These are phyloP conservation scores for Tetrax tetrax DNA, from an alignment of 2,113 vertebrate species.

Conservation along the genomic window DNA sequence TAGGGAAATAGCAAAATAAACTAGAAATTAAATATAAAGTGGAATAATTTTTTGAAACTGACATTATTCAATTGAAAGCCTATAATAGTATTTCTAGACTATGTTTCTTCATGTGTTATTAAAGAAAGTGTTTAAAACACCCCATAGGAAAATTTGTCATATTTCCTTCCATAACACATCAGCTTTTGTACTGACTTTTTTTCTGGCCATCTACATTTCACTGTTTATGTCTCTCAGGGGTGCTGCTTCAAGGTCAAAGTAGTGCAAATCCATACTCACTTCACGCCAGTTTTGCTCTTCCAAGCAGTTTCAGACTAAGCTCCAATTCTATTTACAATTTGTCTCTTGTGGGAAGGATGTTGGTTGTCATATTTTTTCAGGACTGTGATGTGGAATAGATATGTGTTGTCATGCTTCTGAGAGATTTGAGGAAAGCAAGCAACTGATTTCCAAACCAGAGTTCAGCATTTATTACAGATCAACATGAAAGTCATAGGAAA, in stretches of 20 bases:
- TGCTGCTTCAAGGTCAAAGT: neutral
- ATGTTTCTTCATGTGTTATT: neutral
- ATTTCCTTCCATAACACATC: neutral
- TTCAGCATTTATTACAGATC: neutral
- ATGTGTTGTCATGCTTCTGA: constrained; percentile 15
- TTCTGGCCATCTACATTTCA: neutral
- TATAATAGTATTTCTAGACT: neutral
- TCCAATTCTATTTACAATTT: constrained; percentile 43
- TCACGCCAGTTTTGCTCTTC: constrained; percentile 4
- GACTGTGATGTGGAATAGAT: constrained; percentile 34
- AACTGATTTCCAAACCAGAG: neutral
- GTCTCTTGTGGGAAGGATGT: constrained; percentile 8
- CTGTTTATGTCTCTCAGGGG: neutral
- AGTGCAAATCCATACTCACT: neutral
- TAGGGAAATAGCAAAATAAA: constrained; percentile 24
- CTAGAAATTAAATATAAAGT: neutral
- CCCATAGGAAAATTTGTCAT: neutral
- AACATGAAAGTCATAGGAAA: neutral
- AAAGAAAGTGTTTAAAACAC: neutral
- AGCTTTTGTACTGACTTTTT: neutral
- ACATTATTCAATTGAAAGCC: neutral
- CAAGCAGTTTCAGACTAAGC: constrained; percentile 22
- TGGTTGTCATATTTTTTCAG: neutral
- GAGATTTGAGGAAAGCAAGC: neutral
- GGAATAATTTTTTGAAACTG: neutral